Evolutionary conservation across 2,113 vertebrate genomes (phyloP).

Genomic region (Vulpes vulpes): DNA sequence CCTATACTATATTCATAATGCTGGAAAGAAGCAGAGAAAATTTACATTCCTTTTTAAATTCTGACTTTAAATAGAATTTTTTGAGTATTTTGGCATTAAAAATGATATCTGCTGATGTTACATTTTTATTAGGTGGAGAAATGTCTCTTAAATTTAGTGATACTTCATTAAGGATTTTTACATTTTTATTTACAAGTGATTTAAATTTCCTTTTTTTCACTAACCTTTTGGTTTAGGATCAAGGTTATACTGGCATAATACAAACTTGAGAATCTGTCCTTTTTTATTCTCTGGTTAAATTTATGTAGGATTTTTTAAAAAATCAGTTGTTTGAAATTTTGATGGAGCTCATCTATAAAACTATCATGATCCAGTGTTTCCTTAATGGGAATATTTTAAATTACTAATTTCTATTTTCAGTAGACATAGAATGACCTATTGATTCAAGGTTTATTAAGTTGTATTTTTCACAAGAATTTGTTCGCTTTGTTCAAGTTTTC

Average conservation of each 20-base stretch:
- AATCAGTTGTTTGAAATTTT: not conserved
- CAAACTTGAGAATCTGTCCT: not conserved
- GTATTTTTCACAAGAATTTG: not conserved
- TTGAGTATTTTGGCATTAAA: not conserved
- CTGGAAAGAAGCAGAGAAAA: not conserved
- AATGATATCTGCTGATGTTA: not conserved
- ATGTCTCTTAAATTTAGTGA: not conserved
- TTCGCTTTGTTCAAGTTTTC: conserved; percentile 8
- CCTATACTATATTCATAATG: not conserved
- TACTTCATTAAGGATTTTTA: not conserved
- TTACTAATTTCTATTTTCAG: not conserved
- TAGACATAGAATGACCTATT: not conserved
- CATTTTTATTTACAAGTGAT: not conserved
- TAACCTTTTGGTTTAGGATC: not conserved
- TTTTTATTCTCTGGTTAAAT: not conserved
- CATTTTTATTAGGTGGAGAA: not conserved
- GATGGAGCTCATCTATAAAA: not conserved
- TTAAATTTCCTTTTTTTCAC: not conserved
- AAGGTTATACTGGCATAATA: not conserved
- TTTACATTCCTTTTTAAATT: not conserved
- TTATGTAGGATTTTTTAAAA: not conserved
- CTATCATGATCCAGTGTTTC: not conserved
- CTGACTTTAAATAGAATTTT: not conserved
- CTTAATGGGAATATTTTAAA: not conserved
- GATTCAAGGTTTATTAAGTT: not conserved